These are phyloP conservation scores for Karalla daura DNA, from an alignment of 2,797 vertebrate genomes.

Conservation along the genomic window DNA sequence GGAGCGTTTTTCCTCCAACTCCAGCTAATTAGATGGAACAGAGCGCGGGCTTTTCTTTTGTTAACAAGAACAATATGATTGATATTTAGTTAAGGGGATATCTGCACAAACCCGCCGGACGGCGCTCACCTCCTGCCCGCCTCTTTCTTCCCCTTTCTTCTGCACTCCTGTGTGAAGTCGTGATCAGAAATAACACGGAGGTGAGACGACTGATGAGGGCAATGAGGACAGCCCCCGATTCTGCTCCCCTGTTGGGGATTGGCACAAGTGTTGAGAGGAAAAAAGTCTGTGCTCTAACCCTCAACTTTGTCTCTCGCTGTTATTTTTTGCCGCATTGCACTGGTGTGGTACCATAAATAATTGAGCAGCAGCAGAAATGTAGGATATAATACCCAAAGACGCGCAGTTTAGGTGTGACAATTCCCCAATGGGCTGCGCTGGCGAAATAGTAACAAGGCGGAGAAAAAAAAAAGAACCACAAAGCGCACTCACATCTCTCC, in stretches of 20 bases:
- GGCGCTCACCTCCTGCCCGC: not conserved
- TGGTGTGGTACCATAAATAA: conserved; percentile 57
- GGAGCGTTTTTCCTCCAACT: conserved; percentile 43
- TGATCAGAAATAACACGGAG: not conserved
- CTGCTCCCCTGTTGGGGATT: conserved; percentile 9
- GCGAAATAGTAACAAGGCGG: conserved; percentile 24
- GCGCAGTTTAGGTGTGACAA: conserved; percentile 48
- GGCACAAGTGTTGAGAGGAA: conserved; percentile 1
- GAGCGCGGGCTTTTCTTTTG: conserved; percentile 24
- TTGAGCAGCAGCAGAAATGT: conserved; percentile 42
- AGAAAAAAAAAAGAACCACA: no score
- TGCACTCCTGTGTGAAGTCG: not conserved
- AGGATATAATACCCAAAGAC: conserved; percentile 36
- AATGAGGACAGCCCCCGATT: conserved; percentile 8
- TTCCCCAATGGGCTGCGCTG: conserved; percentile 26
- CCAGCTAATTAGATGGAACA: conserved; percentile 59
- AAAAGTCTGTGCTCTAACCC: not conserved
- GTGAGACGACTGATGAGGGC: not conserved
- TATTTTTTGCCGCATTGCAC: conserved; percentile 44
- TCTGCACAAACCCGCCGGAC: not conserved
- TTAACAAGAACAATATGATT: conserved; percentile 33
- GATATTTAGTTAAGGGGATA: conserved; percentile 24
- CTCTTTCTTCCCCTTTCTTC: not conserved
- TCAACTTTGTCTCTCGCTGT: conserved; percentile 24
- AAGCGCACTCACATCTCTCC: not conserved